Evolutionary conservation across 2,888 invertebrate species (phyloP).

Genomic region (Scaptomyza caliginosa): DNA sequence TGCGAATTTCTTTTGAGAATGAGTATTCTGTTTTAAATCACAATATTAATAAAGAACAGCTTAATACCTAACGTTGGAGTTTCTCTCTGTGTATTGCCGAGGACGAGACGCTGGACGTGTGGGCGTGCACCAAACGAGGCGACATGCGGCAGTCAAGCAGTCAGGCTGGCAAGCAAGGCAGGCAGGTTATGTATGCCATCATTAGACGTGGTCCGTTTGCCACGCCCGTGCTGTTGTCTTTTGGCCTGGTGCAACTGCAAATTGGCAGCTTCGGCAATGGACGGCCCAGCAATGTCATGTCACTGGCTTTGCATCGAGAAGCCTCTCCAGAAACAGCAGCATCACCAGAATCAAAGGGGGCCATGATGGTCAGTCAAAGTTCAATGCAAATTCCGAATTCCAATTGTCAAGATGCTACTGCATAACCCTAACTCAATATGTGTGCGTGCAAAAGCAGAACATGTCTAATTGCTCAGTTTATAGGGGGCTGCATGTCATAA

Average conservation of each 20-base stretch:
- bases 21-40: too few relatives aligned
- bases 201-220: constrained; percentile 76
- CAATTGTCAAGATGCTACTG: constrained; percentile 69
- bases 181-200: constrained; percentile 74
- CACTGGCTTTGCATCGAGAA: constrained; percentile 38
- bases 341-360: not conserved
- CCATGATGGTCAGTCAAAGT: constrained; percentile 68
- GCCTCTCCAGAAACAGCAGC: constrained; percentile 17
- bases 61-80: not conserved
- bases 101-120: constrained; percentile 33
- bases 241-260: constrained; percentile 49
- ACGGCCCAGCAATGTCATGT: constrained; percentile 64
- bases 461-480: constrained; percentile 76
- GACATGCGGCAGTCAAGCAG: constrained; percentile 9
- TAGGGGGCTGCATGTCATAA: constrained; percentile 66
- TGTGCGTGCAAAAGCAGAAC: constrained; percentile 33
- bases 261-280: constrained; percentile 72
- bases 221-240: constrained; percentile 67
- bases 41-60: not conserved
- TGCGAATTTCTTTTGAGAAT: too few relatives aligned
- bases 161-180: constrained; percentile 1
- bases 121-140: constrained; percentile 29
- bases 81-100: constrained; percentile 6
- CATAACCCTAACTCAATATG: not conserved
- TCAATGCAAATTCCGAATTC: constrained; percentile 72